phyloP scores from a whole-genome alignment of 2,113 vertebrate species.

The Engraulis encrasicolus region DNA sequence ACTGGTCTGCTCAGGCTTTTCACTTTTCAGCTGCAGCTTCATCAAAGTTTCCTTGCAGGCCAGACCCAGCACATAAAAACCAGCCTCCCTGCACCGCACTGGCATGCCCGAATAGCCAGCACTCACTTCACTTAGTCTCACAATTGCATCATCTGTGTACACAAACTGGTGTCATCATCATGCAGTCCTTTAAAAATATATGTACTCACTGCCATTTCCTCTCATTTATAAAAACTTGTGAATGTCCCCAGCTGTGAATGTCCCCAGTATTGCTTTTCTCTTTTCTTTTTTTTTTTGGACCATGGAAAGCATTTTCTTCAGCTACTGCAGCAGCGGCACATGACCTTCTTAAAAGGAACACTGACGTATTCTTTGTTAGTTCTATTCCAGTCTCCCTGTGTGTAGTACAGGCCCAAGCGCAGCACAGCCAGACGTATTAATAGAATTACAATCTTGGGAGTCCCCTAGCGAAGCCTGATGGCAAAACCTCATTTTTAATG shows the following conservation, averaged over 20 bases:
- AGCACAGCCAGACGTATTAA: not conserved
- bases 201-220: not conserved
- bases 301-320: constrained; percentile 12
- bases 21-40: constrained; percentile 5
- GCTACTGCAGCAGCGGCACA: constrained; percentile 9
- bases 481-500: not conserved
- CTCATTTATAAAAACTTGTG: constrained; percentile 20
- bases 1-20: not conserved
- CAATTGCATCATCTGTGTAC: constrained; percentile 17
- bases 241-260: not conserved
- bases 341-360: constrained; percentile 14
- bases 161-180: not conserved
- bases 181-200: constrained; percentile 6
- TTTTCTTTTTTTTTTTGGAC: not conserved
- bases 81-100: not conserved
- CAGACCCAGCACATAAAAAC: not conserved
- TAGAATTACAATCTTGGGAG: not conserved
- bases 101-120: not conserved
- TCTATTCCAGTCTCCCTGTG: not conserved
- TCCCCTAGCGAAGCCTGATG: not conserved
- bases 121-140: not conserved
- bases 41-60: constrained; percentile 7
- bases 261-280: not conserved
- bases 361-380: not conserved
- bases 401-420: not conserved